A percentile compares a stretch with the other conserved stretches of the same genome.
Evolutionary conservation across 2,113 vertebrate species (phyloP).

Genomic region (Gobiocypris rarus): DNA sequence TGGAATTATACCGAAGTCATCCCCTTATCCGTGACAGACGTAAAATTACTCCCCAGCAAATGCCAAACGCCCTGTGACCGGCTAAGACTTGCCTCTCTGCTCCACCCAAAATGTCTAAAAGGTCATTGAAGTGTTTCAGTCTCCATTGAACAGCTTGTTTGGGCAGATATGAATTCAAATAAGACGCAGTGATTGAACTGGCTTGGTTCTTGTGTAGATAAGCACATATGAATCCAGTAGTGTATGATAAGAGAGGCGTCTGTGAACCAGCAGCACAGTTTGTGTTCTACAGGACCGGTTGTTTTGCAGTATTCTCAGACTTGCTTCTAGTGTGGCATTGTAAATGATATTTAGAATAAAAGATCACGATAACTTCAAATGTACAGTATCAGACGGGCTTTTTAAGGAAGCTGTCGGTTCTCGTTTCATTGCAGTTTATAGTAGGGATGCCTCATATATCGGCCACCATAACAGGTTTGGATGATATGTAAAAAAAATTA

Average conservation of each 20-base stretch:
- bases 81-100: slow-evolving; percentile 29
- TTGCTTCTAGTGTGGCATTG: no score
- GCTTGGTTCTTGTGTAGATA: not conserved
- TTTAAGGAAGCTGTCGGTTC: no score
- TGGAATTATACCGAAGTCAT: slow-evolving; percentile 17
- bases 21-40: slow-evolving; percentile 50
- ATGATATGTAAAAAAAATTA: no score
- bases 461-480: no score
- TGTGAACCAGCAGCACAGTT: not conserved
- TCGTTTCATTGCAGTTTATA: no score
- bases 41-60: slow-evolving; percentile 61
- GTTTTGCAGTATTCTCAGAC: not conserved
- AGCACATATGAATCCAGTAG: not conserved
- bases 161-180: slow-evolving; percentile 6
- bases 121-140: not conserved
- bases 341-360: no score
- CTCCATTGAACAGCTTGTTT: slow-evolving; percentile 2
- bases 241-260: not conserved
- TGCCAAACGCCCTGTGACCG: slow-evolving; percentile 30
- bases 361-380: no score
- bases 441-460: no score
- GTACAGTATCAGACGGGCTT: no score
- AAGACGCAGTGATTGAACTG: not conserved
- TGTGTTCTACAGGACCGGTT: not conserved
- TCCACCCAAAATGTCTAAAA: slow-evolving; percentile 40